Evolutionary conservation across 2,888 invertebrate genomes (phyloP).

Genomic region (Tupiocoris notatus): DNA sequence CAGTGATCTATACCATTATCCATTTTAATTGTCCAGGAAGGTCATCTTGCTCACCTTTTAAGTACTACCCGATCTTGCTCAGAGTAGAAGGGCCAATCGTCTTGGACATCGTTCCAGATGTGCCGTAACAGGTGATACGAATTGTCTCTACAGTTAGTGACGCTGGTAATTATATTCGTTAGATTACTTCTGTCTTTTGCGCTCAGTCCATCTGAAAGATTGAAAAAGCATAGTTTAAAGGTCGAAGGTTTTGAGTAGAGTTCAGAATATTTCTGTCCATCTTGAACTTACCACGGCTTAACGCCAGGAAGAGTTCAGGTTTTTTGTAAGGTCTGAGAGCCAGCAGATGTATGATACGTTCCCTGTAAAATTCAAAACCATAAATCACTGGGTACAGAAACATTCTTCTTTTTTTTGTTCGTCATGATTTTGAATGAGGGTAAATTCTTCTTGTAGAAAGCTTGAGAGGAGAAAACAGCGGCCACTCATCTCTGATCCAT

Average conservation of each 20-base stretch:
- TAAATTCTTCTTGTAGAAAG: too few species aligned
- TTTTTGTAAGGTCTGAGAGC: slow-evolving; percentile 92
- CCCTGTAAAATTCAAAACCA: too few species aligned
- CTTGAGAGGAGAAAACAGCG: too few species aligned
- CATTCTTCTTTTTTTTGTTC: too few species aligned
- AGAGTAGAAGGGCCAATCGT: slow-evolving; percentile 91
- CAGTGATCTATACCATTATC: too few species aligned
- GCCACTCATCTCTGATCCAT: too few species aligned
- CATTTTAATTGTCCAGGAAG: too few species aligned
- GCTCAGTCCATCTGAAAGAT: slow-evolving; percentile 73
- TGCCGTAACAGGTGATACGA: slow-evolving; percentile 82
- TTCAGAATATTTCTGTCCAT: too few species aligned
- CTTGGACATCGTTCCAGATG: slow-evolving; percentile 89
- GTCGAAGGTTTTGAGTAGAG: background rate
- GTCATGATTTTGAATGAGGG: too few species aligned
- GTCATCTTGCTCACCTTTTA: slow-evolving; percentile 67
- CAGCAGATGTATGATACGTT: slow-evolving; percentile 90
- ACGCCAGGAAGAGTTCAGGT: slow-evolving; percentile 79
- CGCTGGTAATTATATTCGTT: slow-evolving; percentile 65
- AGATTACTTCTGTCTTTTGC: slow-evolving; percentile 77
- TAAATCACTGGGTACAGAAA: too few species aligned
- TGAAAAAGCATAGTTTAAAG: background rate
- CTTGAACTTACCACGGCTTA: slow-evolving; percentile 76
- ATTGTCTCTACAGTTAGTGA: slow-evolving; percentile 79
- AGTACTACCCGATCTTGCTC: slow-evolving; percentile 85